These are phyloP conservation scores for Peribatodes rhomboidaria DNA, from an alignment of 2,888 invertebrate species.

Conservation along the genomic window DNA sequence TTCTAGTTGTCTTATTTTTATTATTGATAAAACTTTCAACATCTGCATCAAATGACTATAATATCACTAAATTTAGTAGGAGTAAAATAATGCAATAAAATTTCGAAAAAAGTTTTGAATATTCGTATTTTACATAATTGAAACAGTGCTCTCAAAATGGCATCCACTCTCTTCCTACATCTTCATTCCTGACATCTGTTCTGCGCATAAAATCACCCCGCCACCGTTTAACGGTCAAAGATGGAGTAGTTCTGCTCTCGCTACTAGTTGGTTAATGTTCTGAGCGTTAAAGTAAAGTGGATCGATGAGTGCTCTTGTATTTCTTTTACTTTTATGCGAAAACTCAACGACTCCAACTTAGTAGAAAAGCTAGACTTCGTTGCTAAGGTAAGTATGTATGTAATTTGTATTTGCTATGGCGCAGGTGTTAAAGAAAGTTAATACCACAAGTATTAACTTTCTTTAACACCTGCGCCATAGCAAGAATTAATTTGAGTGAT, in stretches of 20 bases:
- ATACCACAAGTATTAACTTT: too few species aligned
- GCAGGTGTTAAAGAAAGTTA: too few species aligned
- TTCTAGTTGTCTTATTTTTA: too few species aligned
- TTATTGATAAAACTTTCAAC: too few species aligned
- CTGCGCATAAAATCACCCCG: constrained; percentile 50
- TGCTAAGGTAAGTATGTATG: background rate
- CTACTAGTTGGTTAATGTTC: constrained; percentile 44
- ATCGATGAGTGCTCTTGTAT: constrained; percentile 35
- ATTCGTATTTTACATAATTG: too few species aligned
- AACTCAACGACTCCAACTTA: background rate
- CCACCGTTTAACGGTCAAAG: constrained; percentile 44
- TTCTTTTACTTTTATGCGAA: constrained; percentile 25
- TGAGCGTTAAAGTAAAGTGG: constrained; percentile 40
- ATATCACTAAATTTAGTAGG: too few species aligned
- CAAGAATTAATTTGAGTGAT: too few species aligned
- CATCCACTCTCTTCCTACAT: constrained; percentile 14
- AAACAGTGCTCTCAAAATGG: background rate
- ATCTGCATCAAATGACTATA: too few species aligned
- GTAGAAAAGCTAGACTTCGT: background rate
- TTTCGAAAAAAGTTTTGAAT: too few species aligned
- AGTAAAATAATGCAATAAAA: too few species aligned
- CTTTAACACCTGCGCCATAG: too few species aligned
- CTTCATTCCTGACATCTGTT: constrained; percentile 49
- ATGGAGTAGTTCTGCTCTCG: constrained; percentile 42
- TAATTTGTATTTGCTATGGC: too few species aligned